These are phyloP conservation scores for Atherix ibis DNA, from an alignment of 2,888 invertebrate genomes.

Conservation along the genomic window DNA sequence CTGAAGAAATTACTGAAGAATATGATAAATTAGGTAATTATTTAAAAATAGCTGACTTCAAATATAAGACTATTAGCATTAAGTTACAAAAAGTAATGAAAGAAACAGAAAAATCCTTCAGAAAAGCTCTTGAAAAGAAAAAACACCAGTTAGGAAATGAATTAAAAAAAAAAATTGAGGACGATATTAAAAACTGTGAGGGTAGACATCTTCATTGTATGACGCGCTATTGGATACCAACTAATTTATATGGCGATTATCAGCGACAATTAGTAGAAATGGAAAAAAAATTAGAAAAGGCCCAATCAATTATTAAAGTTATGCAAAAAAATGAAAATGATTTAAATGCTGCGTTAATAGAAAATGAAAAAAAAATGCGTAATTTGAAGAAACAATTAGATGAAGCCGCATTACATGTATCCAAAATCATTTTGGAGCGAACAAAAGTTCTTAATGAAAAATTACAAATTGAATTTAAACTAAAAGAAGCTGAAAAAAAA, in stretches of 20 bases:
- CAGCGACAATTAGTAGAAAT: conserved; percentile 33
- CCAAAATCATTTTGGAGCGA: conserved; percentile 56
- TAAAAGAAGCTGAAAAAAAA: too few relatives aligned
- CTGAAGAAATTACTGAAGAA: too few relatives aligned
- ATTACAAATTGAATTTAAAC: conserved; percentile 39
- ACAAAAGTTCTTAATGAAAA: conserved; percentile 57
- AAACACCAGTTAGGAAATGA: too few relatives aligned
- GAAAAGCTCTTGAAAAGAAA: too few relatives aligned
- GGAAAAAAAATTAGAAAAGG: conserved; percentile 32
- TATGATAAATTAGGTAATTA: too few relatives aligned
- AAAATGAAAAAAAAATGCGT: conserved; percentile 37
- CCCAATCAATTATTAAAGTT: conserved; percentile 28
- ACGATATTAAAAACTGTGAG: conserved; percentile 17
- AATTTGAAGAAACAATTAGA: conserved; percentile 51
- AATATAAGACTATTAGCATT: too few relatives aligned
- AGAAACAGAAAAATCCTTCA: too few relatives aligned
- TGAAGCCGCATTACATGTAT: conserved; percentile 54
- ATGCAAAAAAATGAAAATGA: conserved; percentile 33
- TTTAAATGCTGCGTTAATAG: conserved; percentile 25
- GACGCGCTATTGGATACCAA: conserved; percentile 40
- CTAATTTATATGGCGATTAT: conserved; percentile 38
- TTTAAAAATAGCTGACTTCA: too few relatives aligned
- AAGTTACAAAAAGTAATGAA: too few relatives aligned
- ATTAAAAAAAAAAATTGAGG: conserved; percentile 15
- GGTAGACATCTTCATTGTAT: conserved; percentile 33